Percentiles rank a stretch among this genome's conserved stretches.
phyloP scores from a whole-genome alignment of 1,140 invertebrate genomes.

The Eufriesea mexicana region DNA sequence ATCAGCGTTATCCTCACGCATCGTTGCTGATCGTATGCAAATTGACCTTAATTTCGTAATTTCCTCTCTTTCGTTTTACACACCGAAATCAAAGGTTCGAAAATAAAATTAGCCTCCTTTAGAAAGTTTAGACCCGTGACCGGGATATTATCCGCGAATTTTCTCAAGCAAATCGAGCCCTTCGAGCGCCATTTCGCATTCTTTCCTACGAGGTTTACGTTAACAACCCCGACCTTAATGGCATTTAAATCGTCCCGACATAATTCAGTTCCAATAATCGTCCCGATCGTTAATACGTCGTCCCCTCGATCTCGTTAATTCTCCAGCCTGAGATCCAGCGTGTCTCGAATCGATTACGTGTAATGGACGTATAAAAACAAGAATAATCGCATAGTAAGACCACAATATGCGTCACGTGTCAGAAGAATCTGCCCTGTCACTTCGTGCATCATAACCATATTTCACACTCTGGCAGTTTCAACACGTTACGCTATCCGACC shows the following conservation, averaged over 20 bases:
- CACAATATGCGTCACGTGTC: neutral
- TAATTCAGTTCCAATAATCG: slow-evolving; percentile 66
- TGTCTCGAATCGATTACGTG: slow-evolving; percentile 14
- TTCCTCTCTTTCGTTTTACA: too few species aligned
- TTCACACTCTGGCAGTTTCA: too few species aligned
- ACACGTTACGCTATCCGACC: too few species aligned
- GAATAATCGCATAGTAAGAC: neutral
- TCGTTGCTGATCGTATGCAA: too few species aligned
- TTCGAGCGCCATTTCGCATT: neutral
- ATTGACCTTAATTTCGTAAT: too few species aligned
- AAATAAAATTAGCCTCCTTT: too few species aligned
- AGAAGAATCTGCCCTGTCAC: neutral
- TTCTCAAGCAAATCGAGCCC: neutral
- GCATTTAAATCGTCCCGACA: slow-evolving; percentile 62
- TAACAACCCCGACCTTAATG: slow-evolving; percentile 26
- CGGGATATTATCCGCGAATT: neutral
- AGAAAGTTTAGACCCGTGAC: too few species aligned
- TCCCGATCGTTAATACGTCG: slow-evolving; percentile 63
- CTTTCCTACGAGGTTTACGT: neutral
- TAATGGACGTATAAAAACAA: neutral
- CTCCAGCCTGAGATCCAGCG: slow-evolving; percentile 44
- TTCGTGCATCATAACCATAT: neutral
- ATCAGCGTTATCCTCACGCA: too few species aligned
- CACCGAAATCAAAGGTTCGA: too few species aligned
- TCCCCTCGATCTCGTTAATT: slow-evolving; percentile 68